Conservation (phyloP, 1,140 invertebrate genomes). For the Bombus pyrosoma region DNA sequence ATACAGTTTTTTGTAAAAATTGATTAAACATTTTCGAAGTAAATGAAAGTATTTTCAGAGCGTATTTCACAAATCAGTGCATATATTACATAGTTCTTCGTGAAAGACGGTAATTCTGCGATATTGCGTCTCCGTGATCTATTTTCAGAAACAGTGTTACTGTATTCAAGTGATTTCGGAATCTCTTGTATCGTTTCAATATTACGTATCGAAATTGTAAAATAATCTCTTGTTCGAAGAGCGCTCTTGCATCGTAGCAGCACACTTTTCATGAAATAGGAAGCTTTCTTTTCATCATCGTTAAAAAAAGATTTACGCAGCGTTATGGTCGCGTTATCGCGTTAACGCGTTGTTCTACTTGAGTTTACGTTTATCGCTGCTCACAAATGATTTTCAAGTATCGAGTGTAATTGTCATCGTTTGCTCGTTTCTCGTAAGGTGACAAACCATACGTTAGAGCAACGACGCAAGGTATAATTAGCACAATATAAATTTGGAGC, state of each 20-base stretch:
- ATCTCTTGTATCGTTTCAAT: slow-evolving; percentile 49
- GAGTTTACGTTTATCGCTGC: background rate
- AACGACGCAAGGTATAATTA: slow-evolving; percentile 69
- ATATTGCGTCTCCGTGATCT: slow-evolving; percentile 58
- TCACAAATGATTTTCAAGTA: background rate
- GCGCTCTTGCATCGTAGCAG: background rate
- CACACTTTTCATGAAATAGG: background rate
- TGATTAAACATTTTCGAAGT: background rate
- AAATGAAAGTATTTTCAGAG: slow-evolving; percentile 1
- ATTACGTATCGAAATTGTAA: slow-evolving; percentile 33
- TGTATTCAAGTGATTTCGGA: slow-evolving; percentile 41
- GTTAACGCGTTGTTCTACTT: background rate
- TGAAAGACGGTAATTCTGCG: slow-evolving; percentile 53
- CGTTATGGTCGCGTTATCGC: background rate
- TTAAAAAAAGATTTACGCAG: background rate
- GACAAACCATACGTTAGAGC: slow-evolving; percentile 51
- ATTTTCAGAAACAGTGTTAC: slow-evolving; percentile 54
- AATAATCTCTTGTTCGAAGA: background rate
- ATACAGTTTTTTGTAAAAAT: background rate
- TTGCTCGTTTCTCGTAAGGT: slow-evolving; percentile 23
- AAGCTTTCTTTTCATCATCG: no score
- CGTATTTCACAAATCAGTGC: slow-evolving; percentile 26
- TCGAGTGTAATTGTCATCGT: background rate
- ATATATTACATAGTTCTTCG: slow-evolving; percentile 41
- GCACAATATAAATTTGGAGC: slow-evolving; percentile 73